phyloP scores from a whole-genome alignment of 2,113 vertebrate genomes.

The Cheilinus undulatus region DNA sequence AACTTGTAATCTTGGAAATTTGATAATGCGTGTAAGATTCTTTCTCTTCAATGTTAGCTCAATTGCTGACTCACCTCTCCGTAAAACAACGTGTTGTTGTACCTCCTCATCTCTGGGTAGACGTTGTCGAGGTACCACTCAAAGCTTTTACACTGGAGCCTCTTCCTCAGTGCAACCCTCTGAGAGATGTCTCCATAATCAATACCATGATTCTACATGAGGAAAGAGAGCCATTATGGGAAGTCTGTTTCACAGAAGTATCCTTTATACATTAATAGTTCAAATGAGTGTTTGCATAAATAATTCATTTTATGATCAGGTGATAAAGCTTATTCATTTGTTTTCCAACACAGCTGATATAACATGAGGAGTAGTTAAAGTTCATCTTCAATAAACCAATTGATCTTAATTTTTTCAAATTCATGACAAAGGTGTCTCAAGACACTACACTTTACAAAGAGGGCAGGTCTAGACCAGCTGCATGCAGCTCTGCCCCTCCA shows the following conservation, averaged over 20 bases:
- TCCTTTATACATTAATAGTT: not conserved
- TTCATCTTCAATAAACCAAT: no score
- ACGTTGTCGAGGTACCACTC: constrained; percentile 99
- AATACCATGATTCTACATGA: constrained; percentile 93
- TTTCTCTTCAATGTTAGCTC: not conserved
- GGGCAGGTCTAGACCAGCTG: no score
- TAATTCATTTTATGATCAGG: no score
- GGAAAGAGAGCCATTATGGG: not conserved
- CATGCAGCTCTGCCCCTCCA: no score
- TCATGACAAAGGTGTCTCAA: no score
- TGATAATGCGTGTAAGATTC: no score
- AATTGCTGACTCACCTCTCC: constrained; percentile 89
- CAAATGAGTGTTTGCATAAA: not conserved
- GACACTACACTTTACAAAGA: no score
- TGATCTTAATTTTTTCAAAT: no score
- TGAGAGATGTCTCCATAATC: constrained; percentile 95
- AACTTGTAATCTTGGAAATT: no score
- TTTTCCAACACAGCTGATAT: no score
- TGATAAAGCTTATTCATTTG: no score
- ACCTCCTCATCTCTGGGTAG: constrained; percentile 97
- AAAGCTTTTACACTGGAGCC: constrained; percentile 94
- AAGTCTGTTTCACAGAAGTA: not conserved
- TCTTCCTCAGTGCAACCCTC: constrained; percentile 89
- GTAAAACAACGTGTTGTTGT: constrained; percentile 94
- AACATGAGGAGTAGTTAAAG: no score